Percentiles rank a stretch among this genome's conserved stretches.
phyloP scores from a whole-genome alignment of 1,140 invertebrate species.

The Episyrphus balteatus region DNA sequence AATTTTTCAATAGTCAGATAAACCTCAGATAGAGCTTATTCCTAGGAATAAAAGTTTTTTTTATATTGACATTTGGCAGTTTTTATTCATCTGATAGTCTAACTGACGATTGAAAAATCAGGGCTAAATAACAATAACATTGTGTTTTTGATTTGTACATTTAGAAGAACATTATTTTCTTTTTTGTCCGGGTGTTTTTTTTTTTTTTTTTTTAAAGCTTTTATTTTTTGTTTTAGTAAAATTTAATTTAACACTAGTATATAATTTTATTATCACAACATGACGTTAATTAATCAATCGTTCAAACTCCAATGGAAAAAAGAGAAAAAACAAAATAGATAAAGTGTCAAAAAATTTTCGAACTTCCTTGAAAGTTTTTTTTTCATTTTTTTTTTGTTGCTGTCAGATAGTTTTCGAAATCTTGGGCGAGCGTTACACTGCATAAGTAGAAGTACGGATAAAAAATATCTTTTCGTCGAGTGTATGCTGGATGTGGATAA shows the following conservation, averaged over 20 bases:
- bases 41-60: too few relatives aligned
- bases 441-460: too few relatives aligned
- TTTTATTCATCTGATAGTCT: too few relatives aligned
- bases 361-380: not conserved
- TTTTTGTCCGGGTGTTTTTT: not conserved
- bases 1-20: too few relatives aligned
- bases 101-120: too few relatives aligned
- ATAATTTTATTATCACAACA: conserved; percentile 1
- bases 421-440: not conserved
- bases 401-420: not conserved
- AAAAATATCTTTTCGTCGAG: too few relatives aligned
- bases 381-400: not conserved
- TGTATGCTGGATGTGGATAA: too few relatives aligned
- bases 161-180: not conserved
- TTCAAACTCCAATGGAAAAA: conserved; percentile 1
- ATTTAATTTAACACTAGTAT: not conserved
- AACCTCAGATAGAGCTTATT: too few relatives aligned
- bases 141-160: not conserved
- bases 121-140: not conserved
- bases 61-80: too few relatives aligned
- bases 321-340: not conserved
- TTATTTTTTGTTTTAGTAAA: not conserved
- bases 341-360: too few relatives aligned
- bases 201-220: conserved; percentile 3
- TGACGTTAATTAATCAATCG: conserved; percentile 3